Percentiles rank a stretch among this genome's conserved stretches.
These are phyloP conservation scores for Hesperia comma DNA, from an alignment of 2,888 invertebrate species.

Conservation along the genomic window DNA sequence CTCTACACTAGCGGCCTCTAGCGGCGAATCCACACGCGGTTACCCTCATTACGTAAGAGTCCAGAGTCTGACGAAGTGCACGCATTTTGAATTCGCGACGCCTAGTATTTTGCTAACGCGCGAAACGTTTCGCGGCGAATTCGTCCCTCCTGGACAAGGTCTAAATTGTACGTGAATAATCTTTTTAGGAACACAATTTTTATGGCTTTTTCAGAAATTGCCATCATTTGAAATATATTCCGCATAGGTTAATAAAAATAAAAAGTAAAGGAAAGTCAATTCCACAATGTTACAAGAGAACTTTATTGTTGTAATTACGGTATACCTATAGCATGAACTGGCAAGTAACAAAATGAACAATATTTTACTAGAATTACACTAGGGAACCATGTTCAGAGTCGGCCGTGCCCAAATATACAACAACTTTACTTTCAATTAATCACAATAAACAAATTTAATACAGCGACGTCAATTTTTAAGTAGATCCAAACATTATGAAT, in stretches of 20 bases:
- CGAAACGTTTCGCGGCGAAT: too few relatives aligned
- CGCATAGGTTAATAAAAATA: not conserved
- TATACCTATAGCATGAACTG: slow-evolving; percentile 84
- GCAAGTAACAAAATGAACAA: slow-evolving; percentile 79
- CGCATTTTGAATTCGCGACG: too few relatives aligned
- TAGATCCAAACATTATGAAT: slow-evolving; percentile 59
- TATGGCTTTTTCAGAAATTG: too few relatives aligned
- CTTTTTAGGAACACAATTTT: too few relatives aligned
- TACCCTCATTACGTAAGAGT: too few relatives aligned
- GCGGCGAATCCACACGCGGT: too few relatives aligned
- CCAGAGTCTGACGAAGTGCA: too few relatives aligned
- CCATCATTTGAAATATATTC: too few relatives aligned
- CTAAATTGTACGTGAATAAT: too few relatives aligned
- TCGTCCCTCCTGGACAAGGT: too few relatives aligned
- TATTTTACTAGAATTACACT: slow-evolving; percentile 77
- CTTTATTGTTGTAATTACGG: slow-evolving; percentile 83
- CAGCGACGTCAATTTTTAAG: slow-evolving; percentile 66
- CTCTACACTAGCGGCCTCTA: too few relatives aligned
- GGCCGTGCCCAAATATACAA: slow-evolving; percentile 69
- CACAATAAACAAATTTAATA: slow-evolving; percentile 55
- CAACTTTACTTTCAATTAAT: slow-evolving; percentile 56
- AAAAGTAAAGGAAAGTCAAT: slow-evolving; percentile 36
- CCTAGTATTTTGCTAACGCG: too few relatives aligned
- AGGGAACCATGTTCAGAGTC: slow-evolving; percentile 74
- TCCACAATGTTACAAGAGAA: slow-evolving; percentile 83